phyloP scores from a whole-genome alignment of 2,797 vertebrate species.

The Kryptolebias ocellatus region DNA sequence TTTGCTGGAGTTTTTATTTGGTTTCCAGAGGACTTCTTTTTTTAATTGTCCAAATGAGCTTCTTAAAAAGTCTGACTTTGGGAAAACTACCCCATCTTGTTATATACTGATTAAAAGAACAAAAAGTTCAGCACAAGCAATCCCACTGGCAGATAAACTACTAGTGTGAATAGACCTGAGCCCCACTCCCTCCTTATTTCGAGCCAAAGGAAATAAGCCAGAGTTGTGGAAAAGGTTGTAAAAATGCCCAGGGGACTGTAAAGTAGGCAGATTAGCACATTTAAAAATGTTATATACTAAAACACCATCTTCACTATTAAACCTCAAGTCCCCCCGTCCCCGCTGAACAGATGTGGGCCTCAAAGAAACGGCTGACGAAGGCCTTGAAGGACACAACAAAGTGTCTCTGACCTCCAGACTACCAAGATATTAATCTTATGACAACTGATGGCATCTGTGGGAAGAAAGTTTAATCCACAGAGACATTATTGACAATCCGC shows the following conservation, averaged over 20 bases:
- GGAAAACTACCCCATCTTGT: conserved; percentile 40
- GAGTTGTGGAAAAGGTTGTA: conserved; percentile 54
- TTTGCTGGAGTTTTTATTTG: conserved; percentile 46
- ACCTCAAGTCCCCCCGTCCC: not conserved
- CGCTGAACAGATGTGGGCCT: not conserved
- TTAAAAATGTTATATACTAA: conserved; percentile 28
- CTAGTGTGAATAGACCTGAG: conserved; percentile 48
- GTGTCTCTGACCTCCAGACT: not conserved
- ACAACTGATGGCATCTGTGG: conserved; percentile 2
- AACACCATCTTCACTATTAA: conserved; percentile 6
- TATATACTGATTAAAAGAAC: conserved; percentile 29
- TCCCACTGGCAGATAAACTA: conserved; percentile 45
- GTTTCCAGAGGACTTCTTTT: conserved; percentile 36
- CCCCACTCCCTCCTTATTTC: conserved; percentile 2
- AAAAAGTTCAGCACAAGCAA: conserved; percentile 34
- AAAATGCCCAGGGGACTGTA: conserved; percentile 40
- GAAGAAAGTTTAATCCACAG: conserved; percentile 1
- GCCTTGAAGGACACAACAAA: not conserved
- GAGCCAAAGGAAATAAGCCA: conserved; percentile 57
- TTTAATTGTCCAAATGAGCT: conserved; percentile 45
- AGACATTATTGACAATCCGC: not conserved
- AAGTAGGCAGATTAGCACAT: conserved; percentile 37
- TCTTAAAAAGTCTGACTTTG: conserved; percentile 43
- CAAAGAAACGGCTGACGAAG: not conserved
- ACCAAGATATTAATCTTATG: not conserved